These are phyloP conservation scores for Corythoichthys intestinalis DNA, from an alignment of 2,113 vertebrate species.

Conservation along the genomic window DNA sequence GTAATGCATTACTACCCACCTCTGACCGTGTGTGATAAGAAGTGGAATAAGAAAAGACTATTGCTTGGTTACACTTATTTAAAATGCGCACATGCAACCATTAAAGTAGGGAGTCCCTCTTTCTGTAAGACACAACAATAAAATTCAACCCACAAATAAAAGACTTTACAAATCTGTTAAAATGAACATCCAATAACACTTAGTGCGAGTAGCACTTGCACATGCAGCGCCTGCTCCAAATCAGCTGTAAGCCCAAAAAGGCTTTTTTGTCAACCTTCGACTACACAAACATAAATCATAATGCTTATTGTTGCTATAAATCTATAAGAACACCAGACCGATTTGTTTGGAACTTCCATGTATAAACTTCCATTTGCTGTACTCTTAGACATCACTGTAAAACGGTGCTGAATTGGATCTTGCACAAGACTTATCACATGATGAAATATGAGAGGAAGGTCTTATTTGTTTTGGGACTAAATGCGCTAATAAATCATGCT, in stretches of 20 bases:
- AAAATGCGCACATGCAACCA: slow-evolving; percentile 12
- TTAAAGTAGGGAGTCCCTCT: slow-evolving; percentile 30
- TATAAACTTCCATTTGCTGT: slow-evolving; percentile 8
- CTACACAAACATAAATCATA: slow-evolving; percentile 18
- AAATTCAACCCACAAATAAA: slow-evolving; percentile 55
- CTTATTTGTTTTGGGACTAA: slow-evolving; percentile 14
- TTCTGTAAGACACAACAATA: slow-evolving; percentile 42
- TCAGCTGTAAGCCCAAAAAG: not conserved
- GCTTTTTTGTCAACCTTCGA: not conserved
- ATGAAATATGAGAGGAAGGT: not conserved
- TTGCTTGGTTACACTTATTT: not conserved
- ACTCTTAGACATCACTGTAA: not conserved
- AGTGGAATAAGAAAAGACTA: slow-evolving; percentile 13
- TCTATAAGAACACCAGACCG: slow-evolving; percentile 13
- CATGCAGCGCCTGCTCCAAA: not conserved
- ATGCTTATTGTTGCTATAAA: slow-evolving; percentile 18
- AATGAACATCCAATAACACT: slow-evolving; percentile 17
- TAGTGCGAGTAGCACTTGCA: not conserved
- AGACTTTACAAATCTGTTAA: slow-evolving; percentile 53
- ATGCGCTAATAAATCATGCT: slow-evolving; percentile 2
- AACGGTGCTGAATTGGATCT: slow-evolving; percentile 2
- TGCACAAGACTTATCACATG: slow-evolving; percentile 7
- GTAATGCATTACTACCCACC: too few species aligned
- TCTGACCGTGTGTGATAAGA: not conserved
- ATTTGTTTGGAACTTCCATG: slow-evolving; percentile 20